Evolutionary conservation across 2,797 vertebrate genomes (phyloP), one percentile per base, ranked within the genome.

Genomic region (Onychomys arenicola): DNA sequence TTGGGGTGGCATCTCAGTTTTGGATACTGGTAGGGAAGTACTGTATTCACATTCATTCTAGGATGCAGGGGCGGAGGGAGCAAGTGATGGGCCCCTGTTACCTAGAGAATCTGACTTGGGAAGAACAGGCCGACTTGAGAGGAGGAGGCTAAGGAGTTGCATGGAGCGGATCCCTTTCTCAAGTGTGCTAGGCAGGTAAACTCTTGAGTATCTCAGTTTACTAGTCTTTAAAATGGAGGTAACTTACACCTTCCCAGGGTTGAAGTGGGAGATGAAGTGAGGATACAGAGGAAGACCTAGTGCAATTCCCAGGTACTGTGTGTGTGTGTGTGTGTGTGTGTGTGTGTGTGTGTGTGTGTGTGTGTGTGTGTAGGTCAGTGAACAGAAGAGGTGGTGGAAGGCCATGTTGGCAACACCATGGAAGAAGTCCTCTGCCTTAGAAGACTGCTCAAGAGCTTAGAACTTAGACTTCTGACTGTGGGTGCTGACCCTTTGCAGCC

Each of bases 221-320:
- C 67, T 90, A 67, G 71, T 92, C 90, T 89, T 25, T 96, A 82
- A 83, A 96, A 65, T 94, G 93, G 76, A 75, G 25, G 37, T 91
- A 61, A 40, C 80, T 78, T 46, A 85, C 11, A 57, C 25, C 27
- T 83, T 81, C 40, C 73, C 10, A 88, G 40, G 25, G 55, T 29
- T 95, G 59, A 55, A 89, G 49, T 87, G 71, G 94, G 55, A 25
- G 23, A 49, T 57, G n/a, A 90, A 81, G 59, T 46, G 57, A 83
- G 32, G 69, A 71, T 80, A 34, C n/a, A 83, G 14, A 49, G 40
- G 32, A 83, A 81, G 59, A 32, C 14, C 37, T 63, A 14, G 37
- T 67, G 40, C 10, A 69, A 75, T 73, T 80, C 23, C 55, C 86
- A 80, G 86, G 37, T 21, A 2, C 37, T 32, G 78, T 55, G 46